Evolutionary conservation across 2,113 vertebrate genomes (phyloP), one percentile per base, ranked within the genome.

Genomic region (Callipepla squamata): DNA sequence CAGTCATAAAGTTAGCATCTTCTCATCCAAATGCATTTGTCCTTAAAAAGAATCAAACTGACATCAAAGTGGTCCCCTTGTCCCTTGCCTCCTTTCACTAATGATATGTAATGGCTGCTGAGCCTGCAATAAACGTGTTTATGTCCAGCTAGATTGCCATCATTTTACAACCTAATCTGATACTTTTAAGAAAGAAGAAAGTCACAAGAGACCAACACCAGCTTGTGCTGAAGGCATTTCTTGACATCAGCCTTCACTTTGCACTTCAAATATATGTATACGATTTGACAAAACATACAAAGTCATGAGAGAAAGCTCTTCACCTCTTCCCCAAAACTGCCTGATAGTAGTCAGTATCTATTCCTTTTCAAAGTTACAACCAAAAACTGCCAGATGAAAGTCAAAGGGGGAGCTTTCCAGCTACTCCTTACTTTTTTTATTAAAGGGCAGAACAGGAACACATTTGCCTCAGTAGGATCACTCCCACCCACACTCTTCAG

Each of bases 211-310:
- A 98, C 96, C 97, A 96, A 97, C 97, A 98, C 97, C 98, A 98
- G 98, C 87, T 95, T 83, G 95, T 90, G 97, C 98, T 97, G 92
- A 96, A 97, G 98, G 98, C 96, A 95, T 97, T 98, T 97, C 97
- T 94, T 98, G 98, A 97, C 98, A 98, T 97, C 96, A 96, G 97
- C 98, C 97, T 98, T 99, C 98, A 98, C 97, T 98, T 98, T 66
- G 85, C 98, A 97, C 98, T 97, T 97, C 95, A 97, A 75, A 94
- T 83, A 79, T 73, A 96, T 96, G 96, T 96, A 98, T 97, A 95
- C 68, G 97, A 98, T 98, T 96, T 98, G 98, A 99, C 98, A 99
- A 97, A 98, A 97, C 97, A 92, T 96, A 98, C 97, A 85, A 87
- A 93, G 95, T 42, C 95, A 81, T 76, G 80, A 90, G 68, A 97